Percentiles rank a stretch among this genome's conserved stretches.
Evolutionary conservation across 2,113 vertebrate species (phyloP).

Genomic region (Emydura subglobosa): DNA sequence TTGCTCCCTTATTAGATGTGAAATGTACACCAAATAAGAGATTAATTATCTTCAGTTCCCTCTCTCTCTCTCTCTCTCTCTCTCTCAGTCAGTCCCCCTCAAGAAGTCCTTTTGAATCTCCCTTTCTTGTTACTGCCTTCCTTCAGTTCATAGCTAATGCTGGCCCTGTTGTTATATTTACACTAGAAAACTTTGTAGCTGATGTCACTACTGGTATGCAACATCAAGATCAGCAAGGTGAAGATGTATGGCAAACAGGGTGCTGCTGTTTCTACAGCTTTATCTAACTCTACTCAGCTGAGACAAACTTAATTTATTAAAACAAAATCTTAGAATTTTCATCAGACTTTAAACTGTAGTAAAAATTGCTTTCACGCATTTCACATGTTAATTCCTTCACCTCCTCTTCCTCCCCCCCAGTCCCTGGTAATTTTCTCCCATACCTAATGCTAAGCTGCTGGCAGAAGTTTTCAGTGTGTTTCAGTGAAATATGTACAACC

Average conservation of each 20-base stretch:
- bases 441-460: neutral
- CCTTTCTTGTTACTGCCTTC: neutral
- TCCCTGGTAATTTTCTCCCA: neutral
- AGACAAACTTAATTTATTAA: neutral
- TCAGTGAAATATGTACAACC: neutral
- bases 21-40: neutral
- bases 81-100: neutral
- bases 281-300: neutral
- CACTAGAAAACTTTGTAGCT: neutral
- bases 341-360: neutral
- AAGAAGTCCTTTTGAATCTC: fast-evolving
- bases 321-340: neutral
- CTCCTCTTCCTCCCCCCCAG: too few species aligned
- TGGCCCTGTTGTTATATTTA: neutral
- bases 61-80: neutral
- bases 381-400: too few species aligned
- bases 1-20: neutral
- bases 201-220: neutral
- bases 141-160: neutral
- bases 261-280: neutral
- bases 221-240: neutral
- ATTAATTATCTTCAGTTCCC: neutral
- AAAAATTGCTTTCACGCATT: neutral
- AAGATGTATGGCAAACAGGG: neutral
- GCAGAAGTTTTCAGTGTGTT: neutral